Evolutionary conservation across 2,113 vertebrate species (phyloP).

Genomic region (Lepisosteus osseus): DNA sequence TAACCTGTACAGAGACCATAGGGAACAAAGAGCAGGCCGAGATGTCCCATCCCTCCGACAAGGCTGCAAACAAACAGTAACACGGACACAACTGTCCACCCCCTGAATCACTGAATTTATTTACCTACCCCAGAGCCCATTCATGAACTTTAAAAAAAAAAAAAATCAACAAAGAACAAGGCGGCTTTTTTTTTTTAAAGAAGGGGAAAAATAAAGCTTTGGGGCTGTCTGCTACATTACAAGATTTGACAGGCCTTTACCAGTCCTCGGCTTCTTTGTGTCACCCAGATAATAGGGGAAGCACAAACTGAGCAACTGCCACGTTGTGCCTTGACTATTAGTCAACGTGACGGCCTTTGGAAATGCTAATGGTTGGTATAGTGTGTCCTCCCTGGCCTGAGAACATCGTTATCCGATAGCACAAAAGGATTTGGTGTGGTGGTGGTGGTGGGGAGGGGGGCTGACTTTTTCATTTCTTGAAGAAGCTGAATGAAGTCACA

Average conservation of each 20-base stretch:
- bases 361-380: conserved; percentile 92
- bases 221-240: conserved; percentile 77
- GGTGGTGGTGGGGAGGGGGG: conserved; percentile 25
- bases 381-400: conserved; percentile 74
- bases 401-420: conserved; percentile 70
- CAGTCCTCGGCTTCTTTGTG: conserved; percentile 88
- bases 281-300: conserved; percentile 85
- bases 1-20: conserved; percentile 82
- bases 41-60: conserved; percentile 75
- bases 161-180: conserved; percentile 56
- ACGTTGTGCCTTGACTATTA: conserved; percentile 73
- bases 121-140: conserved; percentile 82
- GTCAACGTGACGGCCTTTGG: conserved; percentile 82
- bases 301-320: conserved; percentile 87
- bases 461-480: conserved; percentile 63
- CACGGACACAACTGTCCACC: conserved; percentile 78
- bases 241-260: conserved; percentile 90
- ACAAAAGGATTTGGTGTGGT: conserved; percentile 71
- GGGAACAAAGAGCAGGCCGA: conserved; percentile 76
- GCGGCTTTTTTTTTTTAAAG: conserved; percentile 51
- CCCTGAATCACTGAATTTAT: conserved; percentile 84
- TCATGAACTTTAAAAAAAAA: conserved; percentile 49
- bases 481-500: conserved; percentile 72
- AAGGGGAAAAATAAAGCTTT: conserved; percentile 78
- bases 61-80: conserved; percentile 84